phyloP scores from a whole-genome alignment of 1,140 invertebrate genomes.

The Bombus sibiricus region DNA sequence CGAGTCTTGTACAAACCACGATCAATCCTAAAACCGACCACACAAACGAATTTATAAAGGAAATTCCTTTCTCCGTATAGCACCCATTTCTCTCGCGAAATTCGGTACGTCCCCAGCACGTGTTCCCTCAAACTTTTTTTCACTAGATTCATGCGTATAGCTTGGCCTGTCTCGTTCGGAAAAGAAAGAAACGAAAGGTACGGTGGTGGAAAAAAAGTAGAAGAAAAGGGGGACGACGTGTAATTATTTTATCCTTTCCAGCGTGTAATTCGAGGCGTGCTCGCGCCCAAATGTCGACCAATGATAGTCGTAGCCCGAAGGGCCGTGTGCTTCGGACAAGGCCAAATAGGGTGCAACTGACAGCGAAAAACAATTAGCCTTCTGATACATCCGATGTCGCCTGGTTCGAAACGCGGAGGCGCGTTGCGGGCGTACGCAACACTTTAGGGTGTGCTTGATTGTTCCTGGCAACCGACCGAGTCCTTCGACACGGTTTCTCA shows the following conservation, averaged over 20 bases:
- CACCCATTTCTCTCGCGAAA: neutral
- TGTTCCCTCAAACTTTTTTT: neutral
- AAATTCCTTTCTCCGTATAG: neutral
- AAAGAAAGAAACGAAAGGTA: neutral
- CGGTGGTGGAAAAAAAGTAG: neutral
- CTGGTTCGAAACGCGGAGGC: constrained; percentile 29
- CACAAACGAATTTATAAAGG: neutral
- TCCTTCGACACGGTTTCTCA: constrained; percentile 17
- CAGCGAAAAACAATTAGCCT: constrained; percentile 77
- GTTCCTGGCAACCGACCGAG: constrained; percentile 26
- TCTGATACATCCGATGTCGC: constrained; percentile 75
- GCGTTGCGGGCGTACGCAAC: constrained; percentile 34
- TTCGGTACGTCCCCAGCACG: constrained; percentile 12
- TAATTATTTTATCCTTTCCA: constrained; percentile 78
- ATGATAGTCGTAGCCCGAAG: constrained; percentile 62
- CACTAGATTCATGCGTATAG: constrained; percentile 11
- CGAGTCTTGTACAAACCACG: neutral
- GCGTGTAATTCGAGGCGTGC: constrained; percentile 74
- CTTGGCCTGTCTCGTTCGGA: neutral
- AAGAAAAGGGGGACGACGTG: constrained; percentile 48
- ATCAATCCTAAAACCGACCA: neutral
- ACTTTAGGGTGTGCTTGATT: constrained; percentile 15
- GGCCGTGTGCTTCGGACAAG: constrained; percentile 74
- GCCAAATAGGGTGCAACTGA: constrained; percentile 76
- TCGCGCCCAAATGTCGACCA: constrained; percentile 38